Percentiles rank a stretch among this genome's conserved stretches.
Evolutionary conservation across 30 jellyfish, hydroid and myxozoan species (phyloP).

Genomic region (Mastigias papua): DNA sequence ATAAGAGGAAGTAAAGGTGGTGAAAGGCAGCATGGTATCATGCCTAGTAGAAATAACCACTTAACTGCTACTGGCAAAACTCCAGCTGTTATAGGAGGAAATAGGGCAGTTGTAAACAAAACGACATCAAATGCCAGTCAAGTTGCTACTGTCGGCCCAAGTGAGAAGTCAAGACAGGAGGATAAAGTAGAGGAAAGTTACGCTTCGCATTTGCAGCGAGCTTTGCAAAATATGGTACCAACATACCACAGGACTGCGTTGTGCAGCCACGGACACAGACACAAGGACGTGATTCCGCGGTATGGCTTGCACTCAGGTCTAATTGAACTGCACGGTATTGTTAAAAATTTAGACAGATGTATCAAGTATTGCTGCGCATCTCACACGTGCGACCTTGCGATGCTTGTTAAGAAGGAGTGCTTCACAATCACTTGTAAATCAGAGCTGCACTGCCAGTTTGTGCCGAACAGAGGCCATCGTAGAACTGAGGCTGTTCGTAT

Average conservation of each 20-base stretch:
- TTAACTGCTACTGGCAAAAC: background rate
- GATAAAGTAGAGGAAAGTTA: constrained; percentile 21
- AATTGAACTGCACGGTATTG: constrained; percentile 63
- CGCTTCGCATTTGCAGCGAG: constrained; percentile 56
- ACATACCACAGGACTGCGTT: constrained; percentile 67
- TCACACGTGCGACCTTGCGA: constrained; percentile 68
- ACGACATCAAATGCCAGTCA: too few relatives aligned
- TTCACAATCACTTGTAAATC: constrained; percentile 74
- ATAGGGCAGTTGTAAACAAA: background rate
- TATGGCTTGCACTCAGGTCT: constrained; percentile 78
- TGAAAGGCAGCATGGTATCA: background rate
- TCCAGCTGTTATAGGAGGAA: background rate
- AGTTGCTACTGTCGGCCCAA: too few relatives aligned
- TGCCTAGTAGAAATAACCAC: background rate
- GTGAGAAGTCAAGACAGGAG: background rate
- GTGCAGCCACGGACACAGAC: constrained; percentile 83
- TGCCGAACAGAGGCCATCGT: constrained; percentile 38
- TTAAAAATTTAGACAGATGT: constrained; percentile 66
- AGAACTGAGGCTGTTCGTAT: constrained; percentile 63
- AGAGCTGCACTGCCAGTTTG: constrained; percentile 60
- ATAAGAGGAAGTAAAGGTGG: background rate
- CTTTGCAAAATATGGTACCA: constrained; percentile 61
- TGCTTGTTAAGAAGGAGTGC: constrained; percentile 63
- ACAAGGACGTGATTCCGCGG: constrained; percentile 57
- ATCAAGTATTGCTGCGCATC: constrained; percentile 79